These are phyloP conservation scores for Tethea ocularis DNA, from an alignment of 2,888 invertebrate genomes.

Conservation along the genomic window DNA sequence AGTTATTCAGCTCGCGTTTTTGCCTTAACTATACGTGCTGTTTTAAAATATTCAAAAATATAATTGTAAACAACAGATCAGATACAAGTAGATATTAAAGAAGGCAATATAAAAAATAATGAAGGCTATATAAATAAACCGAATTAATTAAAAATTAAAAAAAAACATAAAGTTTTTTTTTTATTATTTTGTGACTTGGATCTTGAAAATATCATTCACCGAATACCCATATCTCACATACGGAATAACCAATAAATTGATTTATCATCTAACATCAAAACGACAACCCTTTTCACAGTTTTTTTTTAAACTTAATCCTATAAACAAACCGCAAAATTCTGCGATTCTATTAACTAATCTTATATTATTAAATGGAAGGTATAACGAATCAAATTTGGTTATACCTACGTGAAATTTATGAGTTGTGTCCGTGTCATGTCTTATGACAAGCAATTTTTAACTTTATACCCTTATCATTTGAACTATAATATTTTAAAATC, in stretches of 20 bases:
- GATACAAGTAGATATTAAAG: no score
- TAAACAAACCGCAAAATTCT: conserved; percentile 66
- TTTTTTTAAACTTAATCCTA: conserved; percentile 44
- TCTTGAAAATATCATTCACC: not conserved
- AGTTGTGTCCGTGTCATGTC: conserved; percentile 49
- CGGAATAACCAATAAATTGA: conserved; percentile 31
- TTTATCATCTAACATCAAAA: conserved; percentile 40
- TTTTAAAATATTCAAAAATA: no score
- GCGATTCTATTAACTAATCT: conserved; percentile 44
- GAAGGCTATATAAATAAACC: no score
- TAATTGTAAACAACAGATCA: no score
- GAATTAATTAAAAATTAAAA: no score
- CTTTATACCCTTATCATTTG: not conserved
- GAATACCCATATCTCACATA: not conserved
- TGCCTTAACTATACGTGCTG: no score
- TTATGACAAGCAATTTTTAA: conserved; percentile 49
- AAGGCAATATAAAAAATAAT: no score
- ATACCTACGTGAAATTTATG: conserved; percentile 58
- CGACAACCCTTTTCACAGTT: conserved; percentile 61
- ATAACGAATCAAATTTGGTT: conserved; percentile 42
- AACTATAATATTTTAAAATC: not conserved
- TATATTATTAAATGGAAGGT: conserved; percentile 38
- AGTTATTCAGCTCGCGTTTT: no score
- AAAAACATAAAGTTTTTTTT: no score
- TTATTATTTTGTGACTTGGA: not conserved